Evolutionary conservation across 2,797 vertebrate species (phyloP).

Genomic region (Scomberomorus guttatus): DNA sequence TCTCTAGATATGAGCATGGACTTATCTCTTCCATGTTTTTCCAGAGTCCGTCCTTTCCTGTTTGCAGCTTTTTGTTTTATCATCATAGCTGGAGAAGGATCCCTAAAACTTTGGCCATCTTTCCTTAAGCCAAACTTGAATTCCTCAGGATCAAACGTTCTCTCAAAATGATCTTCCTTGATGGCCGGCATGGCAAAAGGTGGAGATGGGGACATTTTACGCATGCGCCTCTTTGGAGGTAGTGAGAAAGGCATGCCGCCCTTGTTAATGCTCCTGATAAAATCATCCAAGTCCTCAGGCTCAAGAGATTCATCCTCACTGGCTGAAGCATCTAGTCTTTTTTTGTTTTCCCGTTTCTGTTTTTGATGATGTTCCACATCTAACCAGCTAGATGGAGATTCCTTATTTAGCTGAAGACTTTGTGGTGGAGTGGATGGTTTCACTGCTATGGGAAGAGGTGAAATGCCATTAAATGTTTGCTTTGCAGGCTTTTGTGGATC

Average conservation of each 20-base stretch:
- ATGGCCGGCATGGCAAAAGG: slow-evolving; percentile 93
- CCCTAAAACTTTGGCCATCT: slow-evolving; percentile 73
- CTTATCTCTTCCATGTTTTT: slow-evolving; percentile 75
- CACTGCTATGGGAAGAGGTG: slow-evolving; percentile 50
- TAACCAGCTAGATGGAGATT: slow-evolving; percentile 84
- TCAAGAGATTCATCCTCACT: slow-evolving; percentile 87
- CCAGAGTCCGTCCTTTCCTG: slow-evolving; percentile 78
- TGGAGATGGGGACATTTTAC: slow-evolving; percentile 86
- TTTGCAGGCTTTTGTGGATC: slow-evolving; percentile 24
- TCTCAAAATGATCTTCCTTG: slow-evolving; percentile 94
- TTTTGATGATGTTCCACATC: slow-evolving; percentile 80
- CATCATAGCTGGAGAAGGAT: slow-evolving; percentile 87
- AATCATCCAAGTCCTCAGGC: slow-evolving; percentile 89
- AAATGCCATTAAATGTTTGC: slow-evolving; percentile 11
- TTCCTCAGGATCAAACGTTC: slow-evolving; percentile 89
- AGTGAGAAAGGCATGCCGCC: slow-evolving; percentile 88
- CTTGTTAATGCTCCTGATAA: slow-evolving; percentile 92
- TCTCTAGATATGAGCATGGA: slow-evolving; percentile 52
- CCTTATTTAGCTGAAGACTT: slow-evolving; percentile 41
- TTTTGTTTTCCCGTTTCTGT: slow-evolving; percentile 72
- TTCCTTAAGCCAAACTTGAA: slow-evolving; percentile 93
- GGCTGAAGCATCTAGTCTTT: slow-evolving; percentile 75
- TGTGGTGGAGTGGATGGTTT: slow-evolving; percentile 31
- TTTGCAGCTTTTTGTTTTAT: slow-evolving; percentile 90
- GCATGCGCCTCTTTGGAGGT: slow-evolving; percentile 89